These are phyloP conservation scores for Clamator glandarius DNA, from an alignment of 2,797 vertebrate genomes.

Conservation along the genomic window DNA sequence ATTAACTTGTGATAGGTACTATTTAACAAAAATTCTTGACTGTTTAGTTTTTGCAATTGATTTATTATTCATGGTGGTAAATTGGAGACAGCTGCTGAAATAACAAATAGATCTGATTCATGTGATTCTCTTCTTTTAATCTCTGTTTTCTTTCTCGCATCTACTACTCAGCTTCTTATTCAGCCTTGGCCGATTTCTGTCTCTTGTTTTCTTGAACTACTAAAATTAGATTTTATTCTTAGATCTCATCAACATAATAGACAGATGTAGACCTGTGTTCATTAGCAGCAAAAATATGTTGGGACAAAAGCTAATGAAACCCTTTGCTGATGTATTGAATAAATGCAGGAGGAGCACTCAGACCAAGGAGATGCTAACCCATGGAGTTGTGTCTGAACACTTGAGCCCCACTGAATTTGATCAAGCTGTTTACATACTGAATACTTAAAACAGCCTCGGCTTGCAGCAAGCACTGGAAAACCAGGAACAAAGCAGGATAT, in stretches of 20 bases:
- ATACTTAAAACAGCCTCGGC: neutral
- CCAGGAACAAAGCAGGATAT: neutral
- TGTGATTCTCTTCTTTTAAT: neutral
- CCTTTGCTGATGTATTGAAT: neutral
- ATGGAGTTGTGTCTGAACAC: neutral
- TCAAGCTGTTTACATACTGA: neutral
- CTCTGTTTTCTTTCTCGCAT: neutral
- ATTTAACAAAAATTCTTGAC: neutral
- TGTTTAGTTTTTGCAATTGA: neutral
- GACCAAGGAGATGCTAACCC: neutral
- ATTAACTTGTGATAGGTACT: neutral
- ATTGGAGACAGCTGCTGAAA: conserved; percentile 59
- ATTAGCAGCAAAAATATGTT: neutral
- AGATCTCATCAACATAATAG: neutral
- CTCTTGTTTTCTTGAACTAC: conserved; percentile 64
- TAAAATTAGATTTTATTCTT: conserved; percentile 70
- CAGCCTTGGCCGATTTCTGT: conserved; percentile 51
- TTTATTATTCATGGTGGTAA: conserved; percentile 13
- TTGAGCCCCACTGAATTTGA: neutral
- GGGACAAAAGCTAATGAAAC: neutral
- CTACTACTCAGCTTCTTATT: conserved; percentile 67
- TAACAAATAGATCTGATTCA: conserved; percentile 42
- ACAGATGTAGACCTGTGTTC: neutral
- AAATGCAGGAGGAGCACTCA: neutral
- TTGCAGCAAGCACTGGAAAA: neutral